Evolutionary conservation across 1,140 invertebrate species (phyloP).

Genomic region (Cryptotermes secundus): DNA sequence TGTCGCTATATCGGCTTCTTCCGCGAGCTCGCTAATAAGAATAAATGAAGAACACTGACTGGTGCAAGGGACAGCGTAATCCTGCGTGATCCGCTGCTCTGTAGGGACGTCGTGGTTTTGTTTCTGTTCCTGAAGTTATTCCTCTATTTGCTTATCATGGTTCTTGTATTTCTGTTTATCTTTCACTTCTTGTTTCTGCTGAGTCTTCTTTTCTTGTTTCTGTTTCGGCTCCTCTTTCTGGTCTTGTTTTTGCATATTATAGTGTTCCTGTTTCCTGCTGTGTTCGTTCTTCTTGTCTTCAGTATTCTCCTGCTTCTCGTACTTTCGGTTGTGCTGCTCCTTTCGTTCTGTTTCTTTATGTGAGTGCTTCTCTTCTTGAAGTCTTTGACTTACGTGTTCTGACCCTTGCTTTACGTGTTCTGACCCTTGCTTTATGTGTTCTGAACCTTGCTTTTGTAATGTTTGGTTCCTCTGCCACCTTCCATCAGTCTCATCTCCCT

Average conservation of each 20-base stretch:
- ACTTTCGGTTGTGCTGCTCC: not conserved
- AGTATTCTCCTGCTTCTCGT: not conserved
- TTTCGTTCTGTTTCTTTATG: not conserved
- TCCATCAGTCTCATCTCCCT: no score
- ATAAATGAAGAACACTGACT: no score
- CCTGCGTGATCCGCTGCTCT: not conserved
- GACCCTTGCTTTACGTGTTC: not conserved
- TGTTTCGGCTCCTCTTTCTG: no score
- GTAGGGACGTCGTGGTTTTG: not conserved
- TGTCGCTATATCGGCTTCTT: no score
- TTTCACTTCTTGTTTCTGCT: not conserved
- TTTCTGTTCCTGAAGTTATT: not conserved
- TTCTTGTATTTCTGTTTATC: not conserved
- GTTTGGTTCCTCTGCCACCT: no score
- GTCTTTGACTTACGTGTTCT: not conserved
- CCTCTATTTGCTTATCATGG: not conserved
- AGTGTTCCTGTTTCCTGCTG: not conserved
- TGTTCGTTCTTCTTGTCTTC: not conserved
- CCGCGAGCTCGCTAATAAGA: no score
- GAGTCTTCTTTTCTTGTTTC: not conserved
- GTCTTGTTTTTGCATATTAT: not conserved
- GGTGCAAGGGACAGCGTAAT: not conserved
- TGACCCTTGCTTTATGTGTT: not conserved
- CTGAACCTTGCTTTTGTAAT: no score
- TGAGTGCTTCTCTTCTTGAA: not conserved